Conservation (phyloP, 2,113 vertebrate species). For the Terrapene triunguis region DNA sequence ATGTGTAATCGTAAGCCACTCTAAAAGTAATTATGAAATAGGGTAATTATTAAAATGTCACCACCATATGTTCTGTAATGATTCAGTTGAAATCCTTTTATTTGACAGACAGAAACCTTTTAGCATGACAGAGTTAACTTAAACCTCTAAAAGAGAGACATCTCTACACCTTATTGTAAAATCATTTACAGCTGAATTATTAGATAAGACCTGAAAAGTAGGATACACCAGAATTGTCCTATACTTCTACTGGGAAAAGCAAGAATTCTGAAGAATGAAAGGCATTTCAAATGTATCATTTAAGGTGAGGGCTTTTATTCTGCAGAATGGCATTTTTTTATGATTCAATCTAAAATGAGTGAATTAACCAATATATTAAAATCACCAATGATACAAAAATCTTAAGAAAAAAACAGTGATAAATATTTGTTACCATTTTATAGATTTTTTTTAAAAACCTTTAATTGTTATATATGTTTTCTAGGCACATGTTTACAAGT, state of each 20-base stretch:
- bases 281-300: accelerated
- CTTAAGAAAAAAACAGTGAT: not conserved
- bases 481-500: not conserved
- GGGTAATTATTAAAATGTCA: not conserved
- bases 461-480: not conserved
- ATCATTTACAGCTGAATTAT: accelerated
- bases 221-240: not conserved
- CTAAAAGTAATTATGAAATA: not conserved
- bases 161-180: accelerated
- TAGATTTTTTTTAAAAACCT: not conserved
- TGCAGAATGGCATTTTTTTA: not conserved
- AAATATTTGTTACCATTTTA: not conserved
- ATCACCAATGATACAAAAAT: not conserved
- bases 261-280: not conserved
- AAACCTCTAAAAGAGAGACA: not conserved
- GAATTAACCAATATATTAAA: not conserved
- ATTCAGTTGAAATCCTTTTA: not conserved
- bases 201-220: accelerated
- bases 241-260: not conserved
- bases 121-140: not conserved
- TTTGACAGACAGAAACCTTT: not conserved
- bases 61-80: not conserved
- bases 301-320: not conserved
- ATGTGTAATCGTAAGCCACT: accelerated
- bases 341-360: not conserved